phyloP scores from a whole-genome alignment of 2,113 vertebrate species.

The Oceanites oceanicus region DNA sequence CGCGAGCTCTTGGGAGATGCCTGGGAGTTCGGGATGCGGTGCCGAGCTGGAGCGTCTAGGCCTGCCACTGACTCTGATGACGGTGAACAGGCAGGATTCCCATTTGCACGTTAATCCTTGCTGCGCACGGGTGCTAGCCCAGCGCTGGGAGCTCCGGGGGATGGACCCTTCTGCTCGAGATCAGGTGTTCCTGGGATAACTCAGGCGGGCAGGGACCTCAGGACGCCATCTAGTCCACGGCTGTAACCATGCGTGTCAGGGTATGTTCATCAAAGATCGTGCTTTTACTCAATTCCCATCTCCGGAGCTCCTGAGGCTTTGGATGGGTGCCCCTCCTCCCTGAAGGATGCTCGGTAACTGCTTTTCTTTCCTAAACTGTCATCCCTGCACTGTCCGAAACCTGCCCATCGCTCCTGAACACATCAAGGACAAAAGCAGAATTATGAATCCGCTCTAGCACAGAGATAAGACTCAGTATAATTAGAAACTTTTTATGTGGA shows the following conservation, averaged over 20 bases:
- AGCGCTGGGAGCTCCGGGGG: background rate
- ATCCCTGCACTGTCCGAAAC: background rate
- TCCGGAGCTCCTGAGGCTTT: background rate
- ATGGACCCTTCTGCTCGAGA: background rate
- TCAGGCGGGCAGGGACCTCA: background rate
- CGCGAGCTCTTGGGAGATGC: background rate
- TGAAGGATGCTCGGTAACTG: background rate
- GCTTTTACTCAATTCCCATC: background rate
- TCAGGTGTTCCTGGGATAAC: background rate
- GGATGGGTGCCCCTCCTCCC: background rate
- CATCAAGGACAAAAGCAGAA: slow-evolving; percentile 31
- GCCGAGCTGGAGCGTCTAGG: background rate
- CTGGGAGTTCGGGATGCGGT: background rate
- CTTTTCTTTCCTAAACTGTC: background rate
- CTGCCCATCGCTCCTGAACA: background rate
- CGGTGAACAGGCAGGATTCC: background rate
- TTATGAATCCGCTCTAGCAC: background rate
- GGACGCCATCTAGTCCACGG: background rate
- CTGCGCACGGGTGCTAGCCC: background rate
- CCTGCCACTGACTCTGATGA: background rate
- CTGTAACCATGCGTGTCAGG: accelerated
- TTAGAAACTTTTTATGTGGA: slow-evolving; percentile 29
- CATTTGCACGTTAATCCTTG: background rate
- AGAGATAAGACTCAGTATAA: slow-evolving; percentile 23
- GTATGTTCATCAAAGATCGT: background rate